Percentiles rank a stretch among this genome's conserved stretches.
These are phyloP conservation scores for Vireo altiloquus DNA, from an alignment of 2,113 vertebrate genomes.

Conservation along the genomic window DNA sequence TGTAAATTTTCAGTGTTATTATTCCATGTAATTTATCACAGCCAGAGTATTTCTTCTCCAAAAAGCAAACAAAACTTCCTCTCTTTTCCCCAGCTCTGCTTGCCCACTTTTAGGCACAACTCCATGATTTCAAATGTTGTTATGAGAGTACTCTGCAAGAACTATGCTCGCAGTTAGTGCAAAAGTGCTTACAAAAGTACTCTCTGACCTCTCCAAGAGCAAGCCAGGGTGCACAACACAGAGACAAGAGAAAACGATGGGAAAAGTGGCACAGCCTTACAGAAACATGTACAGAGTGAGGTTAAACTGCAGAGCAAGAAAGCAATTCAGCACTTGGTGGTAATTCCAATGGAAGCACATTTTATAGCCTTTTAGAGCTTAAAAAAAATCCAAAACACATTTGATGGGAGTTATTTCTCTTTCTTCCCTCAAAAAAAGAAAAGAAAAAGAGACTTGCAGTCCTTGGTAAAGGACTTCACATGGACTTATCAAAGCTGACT, in stretches of 20 bases:
- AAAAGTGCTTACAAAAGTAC: neutral
- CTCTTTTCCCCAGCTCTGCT: neutral
- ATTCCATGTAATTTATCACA: neutral
- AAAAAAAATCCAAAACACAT: neutral
- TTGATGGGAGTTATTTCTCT: neutral
- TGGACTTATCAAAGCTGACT: neutral
- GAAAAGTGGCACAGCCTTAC: neutral
- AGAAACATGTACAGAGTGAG: neutral
- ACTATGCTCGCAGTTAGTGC: neutral
- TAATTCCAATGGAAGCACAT: neutral
- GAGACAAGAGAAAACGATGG: neutral
- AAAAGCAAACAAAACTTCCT: neutral
- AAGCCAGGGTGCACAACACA: neutral
- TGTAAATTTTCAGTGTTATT: constrained; percentile 12
- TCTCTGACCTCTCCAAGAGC: neutral
- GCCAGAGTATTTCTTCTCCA: neutral
- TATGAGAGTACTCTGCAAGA: neutral
- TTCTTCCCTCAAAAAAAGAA: neutral
- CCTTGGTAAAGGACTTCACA: neutral
- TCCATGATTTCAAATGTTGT: neutral
- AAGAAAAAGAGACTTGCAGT: neutral
- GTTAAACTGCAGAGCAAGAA: neutral
- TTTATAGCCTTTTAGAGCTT: neutral
- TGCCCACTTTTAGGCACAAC: neutral
- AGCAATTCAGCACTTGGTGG: neutral